Conservation (phyloP, 2,797 vertebrate species). For the Anniella stebbinsi region DNA sequence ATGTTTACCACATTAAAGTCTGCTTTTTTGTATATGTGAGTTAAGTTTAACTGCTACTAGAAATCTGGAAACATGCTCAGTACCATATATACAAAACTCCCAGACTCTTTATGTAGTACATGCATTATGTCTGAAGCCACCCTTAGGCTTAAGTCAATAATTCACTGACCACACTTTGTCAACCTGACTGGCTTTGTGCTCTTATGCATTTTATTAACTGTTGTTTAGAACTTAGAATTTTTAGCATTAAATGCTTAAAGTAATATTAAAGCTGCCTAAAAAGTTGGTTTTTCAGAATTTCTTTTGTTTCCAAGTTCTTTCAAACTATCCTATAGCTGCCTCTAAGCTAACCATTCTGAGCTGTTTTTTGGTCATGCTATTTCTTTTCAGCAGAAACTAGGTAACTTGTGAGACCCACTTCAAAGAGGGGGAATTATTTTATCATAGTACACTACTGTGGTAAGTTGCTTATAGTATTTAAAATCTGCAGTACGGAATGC, state of each 20-base stretch:
- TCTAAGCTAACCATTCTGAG: not conserved
- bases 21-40: slow-evolving; percentile 32
- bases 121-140: slow-evolving; percentile 8
- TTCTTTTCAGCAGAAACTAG: not conserved
- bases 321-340: not conserved
- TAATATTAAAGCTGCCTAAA: slow-evolving; percentile 34
- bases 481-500: not conserved
- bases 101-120: not conserved
- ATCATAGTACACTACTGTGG: not conserved
- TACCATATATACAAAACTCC: slow-evolving; percentile 13
- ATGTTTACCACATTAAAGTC: not conserved
- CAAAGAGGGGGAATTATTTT: not conserved
- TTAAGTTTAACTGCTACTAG: slow-evolving; percentile 12
- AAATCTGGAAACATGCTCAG: slow-evolving; percentile 8
- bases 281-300: slow-evolving; percentile 15
- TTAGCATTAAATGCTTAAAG: slow-evolving; percentile 26
- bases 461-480: not conserved
- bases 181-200: slow-evolving; percentile 12
- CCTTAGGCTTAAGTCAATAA: not conserved
- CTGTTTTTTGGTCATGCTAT: not conserved
- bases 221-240: slow-evolving; percentile 15
- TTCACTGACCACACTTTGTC: not conserved
- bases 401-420: not conserved
- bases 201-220: slow-evolving; percentile 24
- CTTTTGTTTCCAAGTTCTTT: slow-evolving; percentile 9